Base-by-base conservation (phyloP, 2,888 invertebrate species). In the Parnassius mnemosyne region DNA sequence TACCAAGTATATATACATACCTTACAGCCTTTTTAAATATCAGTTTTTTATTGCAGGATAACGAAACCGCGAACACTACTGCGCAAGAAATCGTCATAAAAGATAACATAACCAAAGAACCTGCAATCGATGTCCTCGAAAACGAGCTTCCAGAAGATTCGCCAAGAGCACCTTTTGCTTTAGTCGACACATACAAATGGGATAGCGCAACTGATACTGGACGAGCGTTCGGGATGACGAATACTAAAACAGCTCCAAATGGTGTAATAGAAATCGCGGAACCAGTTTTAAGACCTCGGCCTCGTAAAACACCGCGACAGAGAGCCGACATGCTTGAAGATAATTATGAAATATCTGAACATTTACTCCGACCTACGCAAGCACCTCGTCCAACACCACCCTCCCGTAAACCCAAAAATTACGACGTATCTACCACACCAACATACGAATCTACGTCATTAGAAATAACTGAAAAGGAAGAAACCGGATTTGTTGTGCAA, bases 201-300 rank as follows among this genome's bases (percentile, higher is more conserved):
- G 87, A 93, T 63, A 82, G 91, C 51, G 82, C 86, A 41, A 85
- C 90, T 50, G 93, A 92, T 77, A 87, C 92, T 16, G 94, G 94
- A 53, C 82, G 94, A 60, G 93, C 95, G 3, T 94, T 95, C 71
- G 94, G 94, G n/a, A 83, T 91, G 82, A 87, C 93, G 73, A 75
- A 91, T 83, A 80, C 89, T 67, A 79, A 90, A 69, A 85, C 85
- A 2, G 89, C 85, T 3, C 84, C 89, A 41, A 83, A 87, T 62
- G 90, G 90, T 13, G 71, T 83, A 12, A 78, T 92, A 20, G 96
- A 96, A 83, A 94, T 96, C 16, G 94, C 94, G 0, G 96, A 96
- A 71, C 96, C 96, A 0, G 93, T 96, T 3, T 84, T 96, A 0
- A 92, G 93, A 64, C 93, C 95, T 7, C 90, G 93, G 0, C 92